Conservation (phyloP, 2,113 vertebrate species). For the Grallaria varia region DNA sequence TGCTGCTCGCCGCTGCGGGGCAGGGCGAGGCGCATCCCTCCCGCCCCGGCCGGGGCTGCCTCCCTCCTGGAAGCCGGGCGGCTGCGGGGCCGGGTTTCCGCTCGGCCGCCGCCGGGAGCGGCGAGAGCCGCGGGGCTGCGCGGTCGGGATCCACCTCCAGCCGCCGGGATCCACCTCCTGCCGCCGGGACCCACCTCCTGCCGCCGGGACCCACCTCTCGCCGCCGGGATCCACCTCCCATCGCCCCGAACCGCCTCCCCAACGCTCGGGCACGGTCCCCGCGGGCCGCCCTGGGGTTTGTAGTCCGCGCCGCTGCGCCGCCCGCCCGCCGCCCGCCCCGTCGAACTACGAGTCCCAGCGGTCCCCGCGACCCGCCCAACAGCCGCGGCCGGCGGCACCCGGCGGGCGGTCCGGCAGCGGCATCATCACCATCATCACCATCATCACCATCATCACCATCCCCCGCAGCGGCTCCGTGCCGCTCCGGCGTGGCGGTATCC, state of each 20-base stretch:
- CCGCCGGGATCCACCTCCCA: constrained; percentile 6
- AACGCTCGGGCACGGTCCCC: not conserved
- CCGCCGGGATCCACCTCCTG: not conserved
- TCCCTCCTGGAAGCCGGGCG: not conserved
- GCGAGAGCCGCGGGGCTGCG: not conserved
- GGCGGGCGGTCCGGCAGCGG: not conserved
- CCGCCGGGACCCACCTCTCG: too few species aligned
- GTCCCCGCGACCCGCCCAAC: not conserved
- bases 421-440: too few species aligned
- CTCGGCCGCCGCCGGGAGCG: not conserved
- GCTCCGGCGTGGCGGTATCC: not conserved
- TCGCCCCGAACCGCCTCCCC: too few species aligned
- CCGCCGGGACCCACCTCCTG: too few species aligned
- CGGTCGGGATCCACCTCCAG: constrained; percentile 16
- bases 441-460: too few species aligned
- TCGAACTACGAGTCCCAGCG: not conserved
- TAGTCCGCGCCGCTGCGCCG: not conserved
- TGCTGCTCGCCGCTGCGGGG: not conserved
- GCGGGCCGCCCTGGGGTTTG: not conserved
- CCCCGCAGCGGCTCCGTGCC: not conserved
- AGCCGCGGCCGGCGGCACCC: not conserved
- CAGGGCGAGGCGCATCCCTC: not conserved
- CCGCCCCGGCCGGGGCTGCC: not conserved
- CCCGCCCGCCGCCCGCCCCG: fast-evolving
- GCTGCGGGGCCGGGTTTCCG: not conserved